A percentile compares a stretch with the other conserved stretches of the same genome.
phyloP scores from a whole-genome alignment of 2,797 vertebrate species.

The Acrossocheilus wenchowensis region DNA sequence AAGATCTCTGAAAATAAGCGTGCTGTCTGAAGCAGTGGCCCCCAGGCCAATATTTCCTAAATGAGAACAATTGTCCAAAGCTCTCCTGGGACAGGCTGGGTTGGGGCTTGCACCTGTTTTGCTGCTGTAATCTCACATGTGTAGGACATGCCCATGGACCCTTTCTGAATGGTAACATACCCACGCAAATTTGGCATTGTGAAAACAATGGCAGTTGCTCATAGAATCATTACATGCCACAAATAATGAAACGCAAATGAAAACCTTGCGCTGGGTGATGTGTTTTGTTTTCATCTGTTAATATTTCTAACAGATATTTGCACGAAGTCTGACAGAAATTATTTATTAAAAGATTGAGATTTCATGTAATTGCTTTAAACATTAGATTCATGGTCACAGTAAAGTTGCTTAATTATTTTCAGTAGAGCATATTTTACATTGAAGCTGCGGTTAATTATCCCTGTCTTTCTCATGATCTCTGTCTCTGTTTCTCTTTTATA shows the following conservation, averaged over 20 bases:
- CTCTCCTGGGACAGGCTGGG: slow-evolving; percentile 73
- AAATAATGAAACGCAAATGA: slow-evolving; percentile 9
- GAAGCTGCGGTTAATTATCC: neutral
- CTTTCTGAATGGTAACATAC: slow-evolving; percentile 47
- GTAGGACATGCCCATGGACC: slow-evolving; percentile 60
- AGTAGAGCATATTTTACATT: slow-evolving; percentile 3
- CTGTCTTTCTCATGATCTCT: neutral
- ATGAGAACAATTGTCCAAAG: slow-evolving; percentile 83
- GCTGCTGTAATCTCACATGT: slow-evolving; percentile 55
- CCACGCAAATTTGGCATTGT: slow-evolving; percentile 49
- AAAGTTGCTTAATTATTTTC: neutral
- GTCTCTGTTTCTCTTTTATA: neutral
- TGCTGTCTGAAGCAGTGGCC: slow-evolving; percentile 75
- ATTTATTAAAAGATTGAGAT: neutral
- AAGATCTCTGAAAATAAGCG: slow-evolving; percentile 36
- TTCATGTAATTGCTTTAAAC: neutral
- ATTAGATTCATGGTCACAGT: slow-evolving; percentile 8
- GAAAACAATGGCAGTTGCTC: slow-evolving; percentile 45
- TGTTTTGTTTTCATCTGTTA: neutral
- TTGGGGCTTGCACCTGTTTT: slow-evolving; percentile 74
- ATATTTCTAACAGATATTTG: neutral
- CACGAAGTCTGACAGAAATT: neutral
- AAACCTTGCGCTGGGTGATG: neutral
- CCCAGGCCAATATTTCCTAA: slow-evolving; percentile 87
- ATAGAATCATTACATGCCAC: slow-evolving; percentile 41